Conservation (phyloP, 2,888 invertebrate species). For the Tenodera sinensis region DNA sequence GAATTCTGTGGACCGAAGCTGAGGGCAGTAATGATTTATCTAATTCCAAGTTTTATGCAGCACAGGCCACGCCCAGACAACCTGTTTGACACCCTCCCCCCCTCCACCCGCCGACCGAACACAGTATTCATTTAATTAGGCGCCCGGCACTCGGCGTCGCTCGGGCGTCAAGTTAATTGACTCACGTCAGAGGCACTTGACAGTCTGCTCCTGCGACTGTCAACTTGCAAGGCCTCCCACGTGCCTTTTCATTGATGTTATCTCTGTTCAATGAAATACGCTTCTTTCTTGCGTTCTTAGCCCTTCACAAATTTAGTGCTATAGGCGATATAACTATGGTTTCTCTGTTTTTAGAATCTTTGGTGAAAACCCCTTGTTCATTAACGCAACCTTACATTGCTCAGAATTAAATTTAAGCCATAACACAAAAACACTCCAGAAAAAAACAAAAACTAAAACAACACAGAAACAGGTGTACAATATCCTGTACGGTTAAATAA, state of each 20-base stretch:
- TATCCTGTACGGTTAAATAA: too few relatives aligned
- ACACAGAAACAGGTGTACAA: too few relatives aligned
- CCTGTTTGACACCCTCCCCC: not conserved
- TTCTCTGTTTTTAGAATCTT: too few relatives aligned
- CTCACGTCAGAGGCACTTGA: slow-evolving; percentile 2
- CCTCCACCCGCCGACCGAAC: not conserved
- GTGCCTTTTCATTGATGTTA: not conserved
- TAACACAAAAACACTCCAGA: too few relatives aligned
- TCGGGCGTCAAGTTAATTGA: slow-evolving; percentile 11
- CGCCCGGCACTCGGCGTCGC: not conserved
- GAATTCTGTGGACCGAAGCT: not conserved
- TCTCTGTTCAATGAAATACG: not conserved
- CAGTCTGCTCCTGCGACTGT: not conserved
- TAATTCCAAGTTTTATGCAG: not conserved
- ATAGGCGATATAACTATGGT: too few relatives aligned
- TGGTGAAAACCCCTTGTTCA: too few relatives aligned
- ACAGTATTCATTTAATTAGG: slow-evolving; percentile 9
- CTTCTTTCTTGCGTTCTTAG: not conserved
- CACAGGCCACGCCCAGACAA: not conserved
- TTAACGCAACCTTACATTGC: too few relatives aligned
- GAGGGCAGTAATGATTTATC: not conserved
- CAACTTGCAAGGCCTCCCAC: not conserved
- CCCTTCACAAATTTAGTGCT: not conserved
- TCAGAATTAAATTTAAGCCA: too few relatives aligned
- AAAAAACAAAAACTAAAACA: too few relatives aligned